Conservation (phyloP, 2,888 invertebrate genomes). For the Eupithecia inturbata region DNA sequence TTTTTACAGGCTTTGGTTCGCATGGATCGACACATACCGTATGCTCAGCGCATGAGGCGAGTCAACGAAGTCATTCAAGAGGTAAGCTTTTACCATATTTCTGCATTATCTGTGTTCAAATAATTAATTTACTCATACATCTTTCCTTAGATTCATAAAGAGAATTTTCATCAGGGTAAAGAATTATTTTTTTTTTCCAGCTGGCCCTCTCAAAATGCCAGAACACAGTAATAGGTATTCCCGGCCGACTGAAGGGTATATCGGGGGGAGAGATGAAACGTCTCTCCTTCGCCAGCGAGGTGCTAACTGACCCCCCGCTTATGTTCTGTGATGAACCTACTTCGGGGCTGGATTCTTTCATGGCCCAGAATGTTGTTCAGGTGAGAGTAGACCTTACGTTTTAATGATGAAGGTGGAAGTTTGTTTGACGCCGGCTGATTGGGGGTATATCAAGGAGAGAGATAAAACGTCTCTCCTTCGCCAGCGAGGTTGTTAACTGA, state of each 20-base stretch:
- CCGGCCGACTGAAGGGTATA: constrained; percentile 94
- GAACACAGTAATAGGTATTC: constrained; percentile 94
- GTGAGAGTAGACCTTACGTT: constrained; percentile 65
- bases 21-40: constrained; percentile 91
- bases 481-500: constrained; percentile 94
- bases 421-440: constrained; percentile 83
- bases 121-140: not conserved
- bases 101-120: not conserved
- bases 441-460: constrained; percentile 89
- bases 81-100: constrained; percentile 72
- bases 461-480: not conserved
- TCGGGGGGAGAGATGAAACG: constrained; percentile 98
- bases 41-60: constrained; percentile 88
- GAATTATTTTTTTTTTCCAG: constrained; percentile 65
- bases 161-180: not conserved
- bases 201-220: constrained; percentile 94
- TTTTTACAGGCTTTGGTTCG: constrained; percentile 88
- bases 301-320: constrained; percentile 96
- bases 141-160: not conserved
- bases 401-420: not conserved
- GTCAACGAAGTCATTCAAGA: constrained; percentile 95
- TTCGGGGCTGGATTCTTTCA: constrained; percentile 97
- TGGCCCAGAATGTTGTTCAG: constrained; percentile 96
- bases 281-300: constrained; percentile 98
- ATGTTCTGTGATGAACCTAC: constrained; percentile 99